Evolutionary conservation across 2,797 vertebrate genomes (phyloP).

Genomic region (Micropoecilia bifurca): DNA sequence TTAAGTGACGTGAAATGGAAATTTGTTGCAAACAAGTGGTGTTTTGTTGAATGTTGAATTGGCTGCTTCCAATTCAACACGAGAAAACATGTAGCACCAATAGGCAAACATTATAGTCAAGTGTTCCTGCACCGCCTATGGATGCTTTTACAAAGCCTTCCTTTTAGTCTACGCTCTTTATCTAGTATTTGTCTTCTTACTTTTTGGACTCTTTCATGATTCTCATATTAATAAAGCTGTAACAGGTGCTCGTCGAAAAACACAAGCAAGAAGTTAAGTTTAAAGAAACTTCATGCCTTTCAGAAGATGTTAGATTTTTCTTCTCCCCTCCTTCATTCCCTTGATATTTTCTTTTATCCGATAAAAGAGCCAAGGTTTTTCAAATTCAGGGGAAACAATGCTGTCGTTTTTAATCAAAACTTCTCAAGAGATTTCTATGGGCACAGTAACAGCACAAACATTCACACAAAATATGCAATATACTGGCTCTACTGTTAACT

Average conservation of each 20-base stretch:
- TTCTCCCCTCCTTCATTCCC: conserved; percentile 23
- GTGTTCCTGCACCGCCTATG: conserved; percentile 4
- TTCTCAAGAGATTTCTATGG: conserved; percentile 43
- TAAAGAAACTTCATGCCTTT: conserved; percentile 60
- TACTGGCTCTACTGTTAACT: conserved; percentile 47
- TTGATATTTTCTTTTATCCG: conserved; percentile 10
- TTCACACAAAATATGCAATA: conserved; percentile 40
- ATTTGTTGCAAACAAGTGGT: neutral
- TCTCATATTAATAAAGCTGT: conserved; percentile 51
- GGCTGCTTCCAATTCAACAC: too few species aligned
- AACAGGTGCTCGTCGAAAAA: conserved; percentile 61
- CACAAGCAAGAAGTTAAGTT: conserved; percentile 61
- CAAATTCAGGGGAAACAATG: conserved; percentile 51
- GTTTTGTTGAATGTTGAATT: too few species aligned
- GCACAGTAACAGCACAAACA: conserved; percentile 43
- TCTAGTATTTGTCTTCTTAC: conserved; percentile 16
- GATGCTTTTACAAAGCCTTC: conserved; percentile 49
- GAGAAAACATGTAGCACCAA: neutral
- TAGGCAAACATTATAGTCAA: neutral
- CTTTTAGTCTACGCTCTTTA: conserved; percentile 23
- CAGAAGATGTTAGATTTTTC: conserved; percentile 45
- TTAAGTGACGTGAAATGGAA: neutral
- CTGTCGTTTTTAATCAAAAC: conserved; percentile 52
- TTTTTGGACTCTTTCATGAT: conserved; percentile 8
- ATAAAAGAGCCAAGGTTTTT: conserved; percentile 14